These are phyloP conservation scores for Anisognathus igniventris DNA, from an alignment of 2,797 vertebrate genomes.

Conservation along the genomic window DNA sequence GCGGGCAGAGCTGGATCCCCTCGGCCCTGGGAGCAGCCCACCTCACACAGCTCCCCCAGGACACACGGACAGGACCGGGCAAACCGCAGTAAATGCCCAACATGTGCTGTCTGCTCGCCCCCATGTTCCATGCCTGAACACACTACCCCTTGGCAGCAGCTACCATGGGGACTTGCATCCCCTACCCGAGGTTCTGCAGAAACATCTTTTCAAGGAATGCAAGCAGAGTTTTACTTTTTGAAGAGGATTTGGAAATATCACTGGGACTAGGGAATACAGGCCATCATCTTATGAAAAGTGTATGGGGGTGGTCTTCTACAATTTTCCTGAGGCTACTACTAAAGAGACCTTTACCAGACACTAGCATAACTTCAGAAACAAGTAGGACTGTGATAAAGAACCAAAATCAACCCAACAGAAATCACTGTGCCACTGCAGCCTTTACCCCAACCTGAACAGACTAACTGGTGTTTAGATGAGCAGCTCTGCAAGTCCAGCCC, in stretches of 20 bases:
- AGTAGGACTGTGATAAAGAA: not conserved
- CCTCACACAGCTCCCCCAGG: fast-evolving
- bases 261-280: not conserved
- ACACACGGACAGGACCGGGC: fast-evolving
- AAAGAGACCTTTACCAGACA: not conserved
- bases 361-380: not conserved
- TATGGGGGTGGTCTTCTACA: not conserved
- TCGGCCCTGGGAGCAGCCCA: not conserved
- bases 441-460: not conserved
- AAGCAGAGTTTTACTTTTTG: not conserved
- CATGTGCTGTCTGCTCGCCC: not conserved
- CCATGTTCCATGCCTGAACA: not conserved
- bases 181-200: not conserved
- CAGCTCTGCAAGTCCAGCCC: not conserved
- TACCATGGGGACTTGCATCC: not conserved
- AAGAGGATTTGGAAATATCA: not conserved
- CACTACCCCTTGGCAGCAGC: not conserved
- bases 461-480: fast-evolving
- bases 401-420: not conserved
- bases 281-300: not conserved
- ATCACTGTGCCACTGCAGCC: not conserved
- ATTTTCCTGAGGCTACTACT: not conserved
- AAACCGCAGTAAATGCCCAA: fast-evolving
- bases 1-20: not conserved
- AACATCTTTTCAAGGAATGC: not conserved